Conservation (phyloP, 2,797 vertebrate genomes). For the Varecia variegata region DNA sequence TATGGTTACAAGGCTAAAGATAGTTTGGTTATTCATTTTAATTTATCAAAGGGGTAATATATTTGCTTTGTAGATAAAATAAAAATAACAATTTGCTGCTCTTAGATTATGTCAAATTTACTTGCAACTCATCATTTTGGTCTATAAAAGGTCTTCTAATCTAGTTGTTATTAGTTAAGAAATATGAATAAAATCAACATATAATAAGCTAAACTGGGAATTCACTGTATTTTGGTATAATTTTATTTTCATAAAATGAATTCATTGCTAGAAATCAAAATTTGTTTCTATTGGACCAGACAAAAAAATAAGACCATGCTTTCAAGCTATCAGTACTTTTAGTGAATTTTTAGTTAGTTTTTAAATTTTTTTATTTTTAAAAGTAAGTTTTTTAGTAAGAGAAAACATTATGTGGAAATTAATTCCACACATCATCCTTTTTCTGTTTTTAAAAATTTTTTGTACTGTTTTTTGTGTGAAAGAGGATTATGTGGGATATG, state of each 20-base stretch:
- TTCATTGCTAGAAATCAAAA: background rate
- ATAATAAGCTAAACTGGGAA: background rate
- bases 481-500: background rate
- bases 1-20: background rate
- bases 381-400: background rate
- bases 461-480: background rate
- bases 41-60: background rate
- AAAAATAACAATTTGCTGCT: background rate
- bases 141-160: background rate
- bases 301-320: background rate
- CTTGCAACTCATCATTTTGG: background rate
- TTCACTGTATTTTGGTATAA: background rate
- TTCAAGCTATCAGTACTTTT: background rate
- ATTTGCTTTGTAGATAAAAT: conserved; percentile 2
- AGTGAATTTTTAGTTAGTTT: background rate
- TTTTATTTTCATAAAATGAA: background rate
- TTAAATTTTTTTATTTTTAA: background rate
- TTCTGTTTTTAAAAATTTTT: background rate
- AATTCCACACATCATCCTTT: background rate
- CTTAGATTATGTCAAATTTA: background rate
- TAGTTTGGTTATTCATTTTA: background rate
- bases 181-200: background rate
- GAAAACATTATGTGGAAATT: background rate
- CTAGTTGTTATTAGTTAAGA: background rate
- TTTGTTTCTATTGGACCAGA: background rate